Conservation (phyloP, 2,797 vertebrate genomes). For the Cheirogaleus major region DNA sequence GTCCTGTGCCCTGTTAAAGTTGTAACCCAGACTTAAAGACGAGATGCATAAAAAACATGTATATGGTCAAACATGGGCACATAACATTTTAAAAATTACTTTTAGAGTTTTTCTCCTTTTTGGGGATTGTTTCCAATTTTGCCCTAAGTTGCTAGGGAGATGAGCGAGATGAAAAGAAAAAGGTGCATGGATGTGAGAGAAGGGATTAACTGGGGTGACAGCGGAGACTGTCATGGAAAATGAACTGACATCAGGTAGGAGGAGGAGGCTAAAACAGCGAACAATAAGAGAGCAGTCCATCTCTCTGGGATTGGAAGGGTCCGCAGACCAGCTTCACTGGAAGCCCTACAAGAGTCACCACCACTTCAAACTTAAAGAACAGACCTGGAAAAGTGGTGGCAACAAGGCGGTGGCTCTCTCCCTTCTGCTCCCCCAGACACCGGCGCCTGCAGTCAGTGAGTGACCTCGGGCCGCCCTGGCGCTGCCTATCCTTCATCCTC, state of each 20-base stretch:
- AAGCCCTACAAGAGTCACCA: neutral
- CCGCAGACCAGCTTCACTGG: neutral
- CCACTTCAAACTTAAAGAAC: neutral
- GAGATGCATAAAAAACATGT: neutral
- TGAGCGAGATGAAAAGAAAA: neutral
- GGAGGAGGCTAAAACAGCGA: neutral
- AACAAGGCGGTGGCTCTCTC: no score
- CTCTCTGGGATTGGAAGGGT: neutral
- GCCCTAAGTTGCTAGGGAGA: neutral
- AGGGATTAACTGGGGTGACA: neutral
- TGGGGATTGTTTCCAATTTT: neutral
- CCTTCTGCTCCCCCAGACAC: neutral
- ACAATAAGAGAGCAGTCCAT: neutral
- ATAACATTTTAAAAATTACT: neutral
- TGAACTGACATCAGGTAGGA: neutral
- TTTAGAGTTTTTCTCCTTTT: neutral
- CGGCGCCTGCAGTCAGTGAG: neutral
- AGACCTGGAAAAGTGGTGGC: neutral
- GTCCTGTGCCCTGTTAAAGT: neutral
- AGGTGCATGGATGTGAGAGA: neutral
- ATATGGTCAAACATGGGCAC: neutral
- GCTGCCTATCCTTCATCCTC: neutral
- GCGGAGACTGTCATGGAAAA: neutral
- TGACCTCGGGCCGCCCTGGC: neutral
- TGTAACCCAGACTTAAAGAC: neutral